Evolutionary conservation across 2,113 vertebrate genomes (phyloP).

Genomic region (Platanista minor): DNA sequence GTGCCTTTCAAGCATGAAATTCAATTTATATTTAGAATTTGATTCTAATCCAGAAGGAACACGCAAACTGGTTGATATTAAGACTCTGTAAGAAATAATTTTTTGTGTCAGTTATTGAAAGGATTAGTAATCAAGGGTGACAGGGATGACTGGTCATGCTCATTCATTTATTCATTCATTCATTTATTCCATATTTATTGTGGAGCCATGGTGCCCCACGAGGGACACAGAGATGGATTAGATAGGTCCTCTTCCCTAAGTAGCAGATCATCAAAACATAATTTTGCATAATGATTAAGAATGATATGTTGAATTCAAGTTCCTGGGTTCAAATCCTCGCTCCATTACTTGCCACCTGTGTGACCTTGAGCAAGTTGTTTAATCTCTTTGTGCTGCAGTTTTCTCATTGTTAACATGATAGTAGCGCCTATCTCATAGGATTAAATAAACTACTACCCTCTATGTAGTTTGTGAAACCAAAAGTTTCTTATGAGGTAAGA

Average conservation of each 20-base stretch:
- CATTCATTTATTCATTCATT: constrained; percentile 51
- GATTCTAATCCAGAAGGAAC: constrained; percentile 61
- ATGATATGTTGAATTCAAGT: not conserved
- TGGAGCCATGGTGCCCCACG: not conserved
- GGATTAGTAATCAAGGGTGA: constrained; percentile 56
- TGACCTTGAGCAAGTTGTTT: not conserved
- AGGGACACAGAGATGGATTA: not conserved
- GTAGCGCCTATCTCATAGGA: not conserved
- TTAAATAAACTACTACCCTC: not conserved
- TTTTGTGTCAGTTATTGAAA: constrained; percentile 54
- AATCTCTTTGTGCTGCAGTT: not conserved
- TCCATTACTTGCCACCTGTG: not conserved
- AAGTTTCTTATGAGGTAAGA: not conserved
- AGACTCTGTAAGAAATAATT: constrained; percentile 42
- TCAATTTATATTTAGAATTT: constrained; percentile 72
- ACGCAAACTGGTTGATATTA: constrained; percentile 48
- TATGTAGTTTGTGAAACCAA: not conserved
- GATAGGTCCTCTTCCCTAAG: not conserved
- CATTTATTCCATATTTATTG: not conserved
- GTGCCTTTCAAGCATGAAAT: constrained; percentile 68
- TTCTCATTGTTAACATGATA: not conserved
- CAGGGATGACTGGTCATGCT: not conserved
- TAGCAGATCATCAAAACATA: not conserved
- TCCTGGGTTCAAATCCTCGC: not conserved
- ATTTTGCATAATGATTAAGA: not conserved